Evolutionary conservation across 2,113 vertebrate genomes (phyloP).

Genomic region (Amphiprion percula): DNA sequence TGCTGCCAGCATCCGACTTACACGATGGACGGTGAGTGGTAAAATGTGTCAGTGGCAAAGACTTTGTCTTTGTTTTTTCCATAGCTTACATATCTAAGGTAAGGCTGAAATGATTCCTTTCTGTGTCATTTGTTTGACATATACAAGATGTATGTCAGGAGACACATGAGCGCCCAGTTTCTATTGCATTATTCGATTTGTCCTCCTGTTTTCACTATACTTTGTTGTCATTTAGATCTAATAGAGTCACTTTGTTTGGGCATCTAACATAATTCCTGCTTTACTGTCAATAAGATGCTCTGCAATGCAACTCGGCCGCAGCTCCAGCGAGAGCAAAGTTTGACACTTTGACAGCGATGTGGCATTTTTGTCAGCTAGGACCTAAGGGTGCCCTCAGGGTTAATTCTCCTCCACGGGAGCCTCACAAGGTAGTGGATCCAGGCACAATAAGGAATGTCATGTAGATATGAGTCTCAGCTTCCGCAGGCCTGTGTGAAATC

Average conservation of each 20-base stretch:
- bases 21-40: too few relatives aligned
- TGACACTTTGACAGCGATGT: slow-evolving; percentile 52
- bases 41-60: too few relatives aligned
- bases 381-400: slow-evolving; percentile 37
- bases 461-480: slow-evolving; percentile 42
- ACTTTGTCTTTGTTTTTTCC: too few relatives aligned
- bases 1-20: too few relatives aligned
- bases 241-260: neutral
- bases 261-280: neutral
- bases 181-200: too few relatives aligned
- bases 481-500: slow-evolving; percentile 59
- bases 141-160: too few relatives aligned
- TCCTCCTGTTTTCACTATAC: too few relatives aligned
- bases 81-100: too few relatives aligned
- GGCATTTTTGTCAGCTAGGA: slow-evolving; percentile 57
- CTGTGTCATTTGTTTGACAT: too few relatives aligned
- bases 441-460: slow-evolving; percentile 45
- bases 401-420: slow-evolving; percentile 14
- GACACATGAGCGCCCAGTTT: too few relatives aligned
- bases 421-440: slow-evolving; percentile 16
- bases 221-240: neutral
- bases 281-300: neutral
- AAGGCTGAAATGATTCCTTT: too few relatives aligned
- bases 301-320: neutral
- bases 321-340: slow-evolving; percentile 6